phyloP scores from a whole-genome alignment of 2,888 invertebrate genomes.

The Gnatocerus cornutus region DNA sequence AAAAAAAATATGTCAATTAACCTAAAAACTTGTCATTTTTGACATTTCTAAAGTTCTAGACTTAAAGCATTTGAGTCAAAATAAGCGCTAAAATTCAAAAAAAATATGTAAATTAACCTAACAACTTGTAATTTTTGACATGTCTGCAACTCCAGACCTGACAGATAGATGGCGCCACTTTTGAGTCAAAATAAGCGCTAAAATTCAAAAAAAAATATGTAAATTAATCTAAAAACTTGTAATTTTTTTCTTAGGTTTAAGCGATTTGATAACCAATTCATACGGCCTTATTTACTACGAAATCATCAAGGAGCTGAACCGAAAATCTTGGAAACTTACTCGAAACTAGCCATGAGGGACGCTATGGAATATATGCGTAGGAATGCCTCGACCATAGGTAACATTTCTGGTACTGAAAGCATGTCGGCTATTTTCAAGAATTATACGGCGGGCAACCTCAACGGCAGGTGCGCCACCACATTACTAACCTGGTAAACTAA shows the following conservation, averaged over 20 bases:
- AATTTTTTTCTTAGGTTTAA: constrained; percentile 81
- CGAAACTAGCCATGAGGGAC: constrained; percentile 93
- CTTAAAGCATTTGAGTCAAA: too few relatives aligned
- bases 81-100: too few relatives aligned
- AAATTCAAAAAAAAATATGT: too few relatives aligned
- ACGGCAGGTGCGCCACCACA: constrained; percentile 84
- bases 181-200: too few relatives aligned
- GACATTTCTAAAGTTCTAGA: too few relatives aligned
- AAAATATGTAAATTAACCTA: too few relatives aligned
- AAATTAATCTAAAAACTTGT: neutral
- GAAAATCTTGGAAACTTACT: constrained; percentile 95
- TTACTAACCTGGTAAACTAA: constrained; percentile 75
- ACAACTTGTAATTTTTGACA: too few relatives aligned
- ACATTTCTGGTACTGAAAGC: constrained; percentile 90
- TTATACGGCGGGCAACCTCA: constrained; percentile 87
- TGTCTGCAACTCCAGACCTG: too few relatives aligned
- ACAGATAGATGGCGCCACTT: too few relatives aligned
- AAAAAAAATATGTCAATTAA: too few relatives aligned
- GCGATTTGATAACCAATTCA: constrained; percentile 94
- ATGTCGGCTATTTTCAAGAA: constrained; percentile 94
- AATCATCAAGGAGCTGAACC: constrained; percentile 93
- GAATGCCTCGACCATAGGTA: constrained; percentile 90
- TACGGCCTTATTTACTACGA: constrained; percentile 89
- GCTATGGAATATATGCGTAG: constrained; percentile 93
- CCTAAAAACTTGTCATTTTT: too few relatives aligned